phyloP scores from a whole-genome alignment of 2,888 invertebrate genomes.

The Crematogaster levior region DNA sequence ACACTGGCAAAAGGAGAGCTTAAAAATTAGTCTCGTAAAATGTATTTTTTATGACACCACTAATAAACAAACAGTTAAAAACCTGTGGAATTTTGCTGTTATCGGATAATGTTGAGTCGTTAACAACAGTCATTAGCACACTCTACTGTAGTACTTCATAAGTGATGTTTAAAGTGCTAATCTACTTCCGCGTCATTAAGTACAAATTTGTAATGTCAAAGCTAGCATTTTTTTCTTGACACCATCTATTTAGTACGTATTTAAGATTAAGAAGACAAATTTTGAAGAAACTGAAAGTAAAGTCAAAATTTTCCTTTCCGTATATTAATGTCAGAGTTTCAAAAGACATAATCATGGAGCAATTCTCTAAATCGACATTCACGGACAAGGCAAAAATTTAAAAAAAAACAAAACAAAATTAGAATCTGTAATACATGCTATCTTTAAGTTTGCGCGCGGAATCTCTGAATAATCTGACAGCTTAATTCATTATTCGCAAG shows the following conservation, averaged over 20 bases:
- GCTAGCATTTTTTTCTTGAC: background rate
- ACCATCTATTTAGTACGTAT: background rate
- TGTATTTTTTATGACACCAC: background rate
- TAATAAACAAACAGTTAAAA: background rate
- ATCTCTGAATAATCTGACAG: background rate
- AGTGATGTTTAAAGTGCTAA: background rate
- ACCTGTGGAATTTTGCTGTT: background rate
- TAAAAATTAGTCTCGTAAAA: background rate
- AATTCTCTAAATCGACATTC: background rate
- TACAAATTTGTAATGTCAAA: slow-evolving; percentile 15
- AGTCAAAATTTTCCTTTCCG: background rate
- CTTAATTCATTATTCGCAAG: slow-evolving; percentile 6
- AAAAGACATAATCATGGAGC: background rate
- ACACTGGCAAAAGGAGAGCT: background rate
- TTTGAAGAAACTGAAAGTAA: background rate
- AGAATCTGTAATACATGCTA: background rate
- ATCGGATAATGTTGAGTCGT: slow-evolving; percentile 19
- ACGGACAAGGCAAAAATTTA: background rate
- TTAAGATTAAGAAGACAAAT: background rate
- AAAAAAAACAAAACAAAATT: background rate
- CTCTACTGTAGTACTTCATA: background rate
- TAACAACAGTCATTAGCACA: slow-evolving; percentile 28
- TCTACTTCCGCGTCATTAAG: background rate
- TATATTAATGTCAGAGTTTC: background rate
- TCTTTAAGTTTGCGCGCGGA: background rate